Conservation (phyloP, 2,888 invertebrate species). For the Latrodectus elegans region DNA sequence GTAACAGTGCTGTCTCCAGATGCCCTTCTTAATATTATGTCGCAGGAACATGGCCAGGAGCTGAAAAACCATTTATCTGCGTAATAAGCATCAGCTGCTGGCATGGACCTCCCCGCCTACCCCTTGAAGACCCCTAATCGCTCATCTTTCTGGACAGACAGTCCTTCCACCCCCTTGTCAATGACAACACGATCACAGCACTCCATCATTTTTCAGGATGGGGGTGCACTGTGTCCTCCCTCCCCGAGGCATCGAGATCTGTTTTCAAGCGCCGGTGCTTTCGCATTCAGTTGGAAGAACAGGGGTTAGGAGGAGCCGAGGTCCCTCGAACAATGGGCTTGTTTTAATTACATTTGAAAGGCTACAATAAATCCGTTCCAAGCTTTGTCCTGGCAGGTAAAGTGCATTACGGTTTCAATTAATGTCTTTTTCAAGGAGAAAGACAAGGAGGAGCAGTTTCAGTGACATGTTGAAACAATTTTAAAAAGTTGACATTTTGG, state of each 20-base stretch:
- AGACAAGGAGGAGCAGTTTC: too few species aligned
- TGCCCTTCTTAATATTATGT: constrained; percentile 59
- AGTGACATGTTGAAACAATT: too few species aligned
- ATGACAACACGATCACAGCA: constrained; percentile 48
- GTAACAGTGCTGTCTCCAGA: not conserved
- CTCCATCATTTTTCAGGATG: constrained; percentile 33
- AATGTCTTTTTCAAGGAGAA: too few species aligned
- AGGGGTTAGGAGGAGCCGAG: not conserved
- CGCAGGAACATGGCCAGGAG: constrained; percentile 57
- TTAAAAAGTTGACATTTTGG: too few species aligned
- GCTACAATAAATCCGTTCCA: too few species aligned
- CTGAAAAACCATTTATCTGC: constrained; percentile 66
- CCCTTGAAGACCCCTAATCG: constrained; percentile 21
- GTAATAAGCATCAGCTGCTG: constrained; percentile 66
- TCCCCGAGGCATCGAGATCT: constrained; percentile 23
- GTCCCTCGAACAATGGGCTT: too few species aligned
- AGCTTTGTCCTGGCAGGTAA: too few species aligned
- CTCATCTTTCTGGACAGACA: constrained; percentile 53
- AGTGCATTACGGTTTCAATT: too few species aligned
- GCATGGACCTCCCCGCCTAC: not conserved
- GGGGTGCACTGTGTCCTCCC: not conserved
- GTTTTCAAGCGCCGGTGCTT: constrained; percentile 49
- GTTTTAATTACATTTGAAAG: too few species aligned
- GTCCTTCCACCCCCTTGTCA: constrained; percentile 47
- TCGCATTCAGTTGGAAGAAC: not conserved